phyloP scores from a whole-genome alignment of 2,797 vertebrate species.

The Rhincodon typus region DNA sequence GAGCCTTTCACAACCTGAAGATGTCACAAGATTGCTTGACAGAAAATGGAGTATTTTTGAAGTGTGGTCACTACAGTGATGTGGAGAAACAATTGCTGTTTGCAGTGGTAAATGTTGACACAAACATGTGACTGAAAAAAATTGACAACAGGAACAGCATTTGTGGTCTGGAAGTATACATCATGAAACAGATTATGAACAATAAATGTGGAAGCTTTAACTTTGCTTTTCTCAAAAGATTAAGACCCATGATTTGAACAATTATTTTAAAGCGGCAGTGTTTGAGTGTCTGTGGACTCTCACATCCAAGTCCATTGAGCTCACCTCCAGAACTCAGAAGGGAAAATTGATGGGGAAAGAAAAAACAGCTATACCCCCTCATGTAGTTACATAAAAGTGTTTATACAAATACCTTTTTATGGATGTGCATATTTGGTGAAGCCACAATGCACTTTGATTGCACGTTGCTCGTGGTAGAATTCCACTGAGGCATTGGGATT shows the following conservation, averaged over 20 bases:
- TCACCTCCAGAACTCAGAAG: neutral
- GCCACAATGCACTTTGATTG: neutral
- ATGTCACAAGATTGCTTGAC: neutral
- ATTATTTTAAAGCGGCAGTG: neutral
- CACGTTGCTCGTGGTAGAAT: slow-evolving; percentile 13
- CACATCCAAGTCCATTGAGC: neutral
- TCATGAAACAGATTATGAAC: neutral
- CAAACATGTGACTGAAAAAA: neutral
- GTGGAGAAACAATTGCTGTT: neutral
- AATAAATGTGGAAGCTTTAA: too few species aligned
- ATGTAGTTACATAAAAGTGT: neutral
- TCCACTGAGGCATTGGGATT: neutral
- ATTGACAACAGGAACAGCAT: neutral
- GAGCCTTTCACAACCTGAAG: neutral
- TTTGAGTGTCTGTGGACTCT: neutral
- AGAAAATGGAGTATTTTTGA: neutral
- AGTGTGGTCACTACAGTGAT: neutral
- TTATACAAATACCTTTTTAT: slow-evolving; percentile 12
- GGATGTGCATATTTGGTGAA: slow-evolving; percentile 34
- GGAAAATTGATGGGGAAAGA: slow-evolving; percentile 29
- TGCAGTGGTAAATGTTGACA: neutral
- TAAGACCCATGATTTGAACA: neutral
- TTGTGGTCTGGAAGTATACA: neutral
- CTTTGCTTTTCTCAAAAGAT: neutral
- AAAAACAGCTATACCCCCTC: slow-evolving; percentile 27